Evolutionary conservation across 2,888 invertebrate genomes (phyloP).

Genomic region (Cephus pygmeus): DNA sequence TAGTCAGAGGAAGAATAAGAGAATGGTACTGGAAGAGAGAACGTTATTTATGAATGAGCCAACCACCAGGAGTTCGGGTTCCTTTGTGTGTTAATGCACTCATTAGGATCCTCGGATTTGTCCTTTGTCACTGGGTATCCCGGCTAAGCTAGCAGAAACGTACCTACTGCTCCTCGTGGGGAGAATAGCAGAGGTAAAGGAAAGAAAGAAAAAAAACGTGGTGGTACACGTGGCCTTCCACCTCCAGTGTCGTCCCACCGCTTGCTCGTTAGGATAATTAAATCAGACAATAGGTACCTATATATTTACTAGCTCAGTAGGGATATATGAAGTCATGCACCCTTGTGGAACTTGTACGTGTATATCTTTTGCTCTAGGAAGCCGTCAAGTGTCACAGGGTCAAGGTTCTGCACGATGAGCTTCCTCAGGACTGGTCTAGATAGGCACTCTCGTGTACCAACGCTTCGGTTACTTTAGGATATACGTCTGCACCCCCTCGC

Average conservation of each 20-base stretch:
- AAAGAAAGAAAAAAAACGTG: background rate
- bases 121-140: slow-evolving; percentile 13
- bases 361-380: background rate
- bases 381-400: background rate
- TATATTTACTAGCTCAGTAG: background rate
- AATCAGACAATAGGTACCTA: background rate
- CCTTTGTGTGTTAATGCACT: slow-evolving; percentile 14
- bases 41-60: slow-evolving; percentile 23
- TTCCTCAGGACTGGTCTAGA: background rate
- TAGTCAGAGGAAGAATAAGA: background rate
- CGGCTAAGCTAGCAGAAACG: background rate
- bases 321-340: background rate
- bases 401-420: background rate
- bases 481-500: background rate
- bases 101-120: slow-evolving; percentile 14
- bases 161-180: background rate
- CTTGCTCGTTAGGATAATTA: slow-evolving; percentile 1
- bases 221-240: background rate
- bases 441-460: background rate
- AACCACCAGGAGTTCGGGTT: background rate
- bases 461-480: background rate
- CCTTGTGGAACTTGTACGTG: background rate
- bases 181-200: background rate
- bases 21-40: background rate
- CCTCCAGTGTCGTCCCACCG: background rate